Evolutionary conservation across 2,113 vertebrate species (phyloP), one percentile per base, ranked within the genome.

Genomic region (Narcine bancroftii): DNA sequence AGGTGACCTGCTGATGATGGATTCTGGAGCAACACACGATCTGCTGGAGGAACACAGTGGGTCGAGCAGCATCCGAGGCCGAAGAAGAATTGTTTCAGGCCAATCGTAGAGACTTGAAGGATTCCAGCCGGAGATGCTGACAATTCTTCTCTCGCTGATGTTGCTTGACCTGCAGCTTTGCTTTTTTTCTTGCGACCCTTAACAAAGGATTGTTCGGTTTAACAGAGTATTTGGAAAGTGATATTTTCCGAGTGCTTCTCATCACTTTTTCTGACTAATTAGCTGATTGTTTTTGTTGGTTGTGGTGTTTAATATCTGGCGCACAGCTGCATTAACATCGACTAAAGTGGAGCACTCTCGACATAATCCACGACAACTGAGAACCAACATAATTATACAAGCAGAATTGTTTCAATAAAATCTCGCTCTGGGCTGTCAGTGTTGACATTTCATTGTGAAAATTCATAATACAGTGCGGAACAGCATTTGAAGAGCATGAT

Each of bases 401-500:
- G 72, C 72, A 75, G 72, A 81, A 66, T 65, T 89, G 87, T 89
- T 89, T 66, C 63, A 66, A 89, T 65, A 63, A 66, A 42, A 60
- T 45, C 63, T 66, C 66, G 87, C 36, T 89, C 63, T 45, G 63
- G 60, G 87, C 87, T 89, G 87, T 66, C 87, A 89, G 36, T 66
- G 87, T 89, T 89, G 87, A 89, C 87, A 89, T 89, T 89, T 89
- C 87, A 66, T 66, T 66, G 60, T 89, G 87, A 45, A 89, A 89
- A 89, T 66, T 89, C 87, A 89, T 89, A 89, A 89, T 66, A 65
- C 60, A 15, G 63, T n/a, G 45, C 21, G 87, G 87, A 87, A 87
- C 81, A 87, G 50, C 87, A 66, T 89, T 89, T 89, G 63, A 89
- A 66, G 39, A 89, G 87, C 36, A 10, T 45, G 87, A 89, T 89